Evolutionary conservation across 1,140 invertebrate genomes (phyloP).

Genomic region (Rhagoletis pomonella): DNA sequence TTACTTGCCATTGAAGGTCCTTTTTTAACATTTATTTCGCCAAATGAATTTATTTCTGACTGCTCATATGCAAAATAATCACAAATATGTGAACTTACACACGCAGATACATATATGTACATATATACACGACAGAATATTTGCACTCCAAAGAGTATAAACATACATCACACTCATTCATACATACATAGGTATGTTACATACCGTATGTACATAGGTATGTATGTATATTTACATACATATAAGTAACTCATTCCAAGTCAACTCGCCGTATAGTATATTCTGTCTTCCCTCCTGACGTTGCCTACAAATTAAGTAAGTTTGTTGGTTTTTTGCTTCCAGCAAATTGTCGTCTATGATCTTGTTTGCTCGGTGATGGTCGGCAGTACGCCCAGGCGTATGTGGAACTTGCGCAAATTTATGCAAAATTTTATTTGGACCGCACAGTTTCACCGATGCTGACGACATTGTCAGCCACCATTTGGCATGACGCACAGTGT

Average conservation of each 20-base stretch:
- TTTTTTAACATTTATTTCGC: not conserved
- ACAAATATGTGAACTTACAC: not conserved
- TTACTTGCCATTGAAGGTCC: conserved; percentile 8
- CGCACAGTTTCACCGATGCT: conserved; percentile 25
- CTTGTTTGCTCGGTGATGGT: conserved; percentile 43
- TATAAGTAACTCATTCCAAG: too few species aligned
- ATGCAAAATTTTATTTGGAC: conserved; percentile 35
- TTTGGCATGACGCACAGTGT: not conserved
- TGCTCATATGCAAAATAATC: conserved; percentile 3
- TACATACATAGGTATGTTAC: not conserved
- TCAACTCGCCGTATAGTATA: not conserved
- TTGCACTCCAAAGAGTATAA: not conserved
- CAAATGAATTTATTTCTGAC: not conserved
- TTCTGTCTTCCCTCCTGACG: not conserved
- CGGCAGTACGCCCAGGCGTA: conserved; percentile 18
- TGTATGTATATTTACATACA: too few species aligned
- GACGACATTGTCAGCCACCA: conserved; percentile 32
- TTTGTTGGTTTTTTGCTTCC: not conserved
- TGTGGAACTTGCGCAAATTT: conserved; percentile 27
- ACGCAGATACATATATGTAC: not conserved
- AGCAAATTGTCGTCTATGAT: conserved; percentile 50
- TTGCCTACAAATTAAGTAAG: not conserved
- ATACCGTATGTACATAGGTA: not conserved
- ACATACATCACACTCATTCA: not conserved
- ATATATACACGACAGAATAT: not conserved